Percentiles rank a stretch among this genome's conserved stretches.
Evolutionary conservation across 2,888 invertebrate genomes (phyloP).

Genomic region (Acrobasis consociella): DNA sequence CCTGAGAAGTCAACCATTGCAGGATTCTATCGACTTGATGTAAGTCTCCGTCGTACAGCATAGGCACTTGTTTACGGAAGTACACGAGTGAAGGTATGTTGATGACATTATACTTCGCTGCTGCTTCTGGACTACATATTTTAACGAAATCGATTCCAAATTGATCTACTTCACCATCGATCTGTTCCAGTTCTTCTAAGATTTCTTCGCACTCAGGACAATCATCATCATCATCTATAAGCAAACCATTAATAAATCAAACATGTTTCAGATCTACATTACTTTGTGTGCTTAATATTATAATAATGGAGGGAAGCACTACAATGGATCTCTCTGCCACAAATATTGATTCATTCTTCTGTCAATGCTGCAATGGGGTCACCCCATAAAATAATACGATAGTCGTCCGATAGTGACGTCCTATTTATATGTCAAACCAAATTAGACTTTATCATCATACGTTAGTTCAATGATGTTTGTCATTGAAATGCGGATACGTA

Average conservation of each 20-base stretch:
- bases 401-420: too few species aligned
- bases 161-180: conserved; percentile 96
- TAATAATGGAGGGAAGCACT: too few species aligned
- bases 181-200: conserved; percentile 94
- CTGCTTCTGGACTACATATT: conserved; percentile 91
- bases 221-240: conserved; percentile 89
- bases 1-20: conserved; percentile 95
- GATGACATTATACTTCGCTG: conserved; percentile 91
- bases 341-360: too few species aligned
- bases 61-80: conserved; percentile 91
- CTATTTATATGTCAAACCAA: too few species aligned
- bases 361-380: too few species aligned
- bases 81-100: conserved; percentile 94
- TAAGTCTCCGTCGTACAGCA: conserved; percentile 94
- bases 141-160: conserved; percentile 98
- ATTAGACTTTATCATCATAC: too few species aligned
- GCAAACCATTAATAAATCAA: conserved; percentile 2
- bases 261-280: too few species aligned
- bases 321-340: too few species aligned
- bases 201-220: conserved; percentile 96
- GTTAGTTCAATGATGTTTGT: too few species aligned
- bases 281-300: too few species aligned
- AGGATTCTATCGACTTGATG: conserved; percentile 93
- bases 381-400: too few species aligned
- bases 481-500: too few species aligned